phyloP scores from a whole-genome alignment of 2,797 vertebrate species.

The Ammospiza maritima region DNA sequence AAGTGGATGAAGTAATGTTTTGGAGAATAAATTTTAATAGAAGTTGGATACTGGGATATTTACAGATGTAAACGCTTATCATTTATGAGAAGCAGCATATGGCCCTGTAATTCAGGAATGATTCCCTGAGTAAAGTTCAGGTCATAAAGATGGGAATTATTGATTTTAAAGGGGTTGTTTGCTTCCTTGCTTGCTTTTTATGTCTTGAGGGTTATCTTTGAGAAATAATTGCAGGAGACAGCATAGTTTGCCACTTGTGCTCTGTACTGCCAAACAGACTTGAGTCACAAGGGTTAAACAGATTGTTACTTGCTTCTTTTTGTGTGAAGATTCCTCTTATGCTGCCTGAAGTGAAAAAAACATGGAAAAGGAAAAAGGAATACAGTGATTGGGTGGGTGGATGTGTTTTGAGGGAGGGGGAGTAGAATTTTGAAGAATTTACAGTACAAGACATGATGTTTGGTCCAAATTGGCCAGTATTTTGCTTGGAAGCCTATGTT shows the following conservation, averaged over 20 bases:
- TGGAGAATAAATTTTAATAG: background rate
- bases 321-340: background rate
- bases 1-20: background rate
- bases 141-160: background rate
- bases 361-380: background rate
- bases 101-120: background rate
- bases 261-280: background rate
- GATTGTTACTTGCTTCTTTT: background rate
- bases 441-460: background rate
- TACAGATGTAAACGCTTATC: background rate
- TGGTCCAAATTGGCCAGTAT: background rate
- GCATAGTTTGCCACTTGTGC: rapidly evolving
- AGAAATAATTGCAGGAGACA: background rate
- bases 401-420: background rate
- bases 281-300: background rate
- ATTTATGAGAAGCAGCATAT: background rate
- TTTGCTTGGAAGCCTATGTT: background rate
- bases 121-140: background rate
- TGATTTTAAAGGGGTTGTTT: background rate
- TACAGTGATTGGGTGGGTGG: background rate
- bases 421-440: background rate
- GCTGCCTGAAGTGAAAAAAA: background rate
- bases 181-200: background rate
- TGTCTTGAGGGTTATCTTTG: background rate
- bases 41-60: background rate